Base-by-base conservation (phyloP, 1,140 invertebrate species). In the Contarinia nasturtii region DNA sequence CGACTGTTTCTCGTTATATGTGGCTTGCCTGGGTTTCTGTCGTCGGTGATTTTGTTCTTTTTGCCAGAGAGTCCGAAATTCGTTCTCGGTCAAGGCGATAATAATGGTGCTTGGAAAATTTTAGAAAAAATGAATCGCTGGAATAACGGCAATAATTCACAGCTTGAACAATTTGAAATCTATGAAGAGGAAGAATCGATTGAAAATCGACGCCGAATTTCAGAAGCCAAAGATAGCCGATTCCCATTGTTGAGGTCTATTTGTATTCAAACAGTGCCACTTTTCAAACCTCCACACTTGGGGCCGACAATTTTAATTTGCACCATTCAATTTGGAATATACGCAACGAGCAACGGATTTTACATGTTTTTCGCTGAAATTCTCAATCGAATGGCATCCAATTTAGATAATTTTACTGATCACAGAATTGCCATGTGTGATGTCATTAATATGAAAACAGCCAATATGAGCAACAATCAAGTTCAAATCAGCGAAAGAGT, bases 21-120 rank as follows among this genome's bases (percentile, higher is more conserved):
- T 19, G 21, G 19, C 21, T n/a, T 44, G 7, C 21, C 33, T 5
- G 36, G 20, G 22, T 40, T 45, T 14, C 4, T 49, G 1, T 11
- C 27, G 21, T 22, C 18, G 1, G 11, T 72, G 0, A 57, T 73
- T 53, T 52, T 70, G 0, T 66, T 73, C 10, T 60, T 66, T 5
- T 65, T 76, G 14, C 74, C 75, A 0, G 82, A 86, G 56, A 84
- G 77, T 54, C 82, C 83, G 0, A 81, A 81, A 57, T 86, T 74
- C 57, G 63, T 80, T 7, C 57, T 81, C 7, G 67, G 70, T 0
- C 67, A 71, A 57, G 75, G 76, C 48, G 67, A 63, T 52, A 56
- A 65, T 10, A 62, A 73, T 1, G 70, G 76, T 50, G 70, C 77
- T 14, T 15, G 7, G 3, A 18, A 40, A 40, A 14, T 40, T 18